Base-by-base conservation (phyloP, 2,113 vertebrate species). In the Lethenteron reissneri region DNA sequence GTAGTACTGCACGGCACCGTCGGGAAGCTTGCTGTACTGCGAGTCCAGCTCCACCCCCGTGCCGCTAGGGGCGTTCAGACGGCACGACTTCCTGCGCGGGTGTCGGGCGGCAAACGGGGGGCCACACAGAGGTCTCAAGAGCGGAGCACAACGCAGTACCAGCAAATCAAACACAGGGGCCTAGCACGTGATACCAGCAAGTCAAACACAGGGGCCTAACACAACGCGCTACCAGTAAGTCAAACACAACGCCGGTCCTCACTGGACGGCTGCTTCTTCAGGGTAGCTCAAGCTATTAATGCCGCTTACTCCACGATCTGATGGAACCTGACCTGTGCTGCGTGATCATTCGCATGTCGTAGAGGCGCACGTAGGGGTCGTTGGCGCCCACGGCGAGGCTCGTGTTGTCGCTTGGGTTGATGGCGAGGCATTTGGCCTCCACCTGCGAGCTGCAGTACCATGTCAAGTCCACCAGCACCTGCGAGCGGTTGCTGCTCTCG, bases 341-440 rank as follows among this genome's bases (percentile, higher is more conserved):
- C 78, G 97, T 88, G 81, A 99, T 99, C 94, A 97, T 99, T 73
- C 94, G 85, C 69, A 99, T 92, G 80, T 99, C 94, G 2, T 99
- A 99, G 68, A 99, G 89, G 14, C 94, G 85, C 70, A 99, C 90
- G 1, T 95, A 99, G 41, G 94, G 94, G 41, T 90, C 92, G 0
- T 87, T 97, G 69, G 94, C 90, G 56, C 94, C 94, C 8, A 99
- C 92, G 0, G 92, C 94, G 75, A 99, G 76, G 76, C 89, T 94
- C 76, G 96, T 99, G 81, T 99, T 99, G 77, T 99, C 90, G 8
- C 87, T 85, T 57, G 94, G 94, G 76, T 97, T 99, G 71, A 99
- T 84, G 0, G 90, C 95, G 70, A 99, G 80, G 79, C 94, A 99
- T 74, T 99, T 99, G 76, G 94, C 94, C 77, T 99, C 94, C 56